Conservation (phyloP, 2,797 vertebrate genomes). For the Poecilia velifera region DNA sequence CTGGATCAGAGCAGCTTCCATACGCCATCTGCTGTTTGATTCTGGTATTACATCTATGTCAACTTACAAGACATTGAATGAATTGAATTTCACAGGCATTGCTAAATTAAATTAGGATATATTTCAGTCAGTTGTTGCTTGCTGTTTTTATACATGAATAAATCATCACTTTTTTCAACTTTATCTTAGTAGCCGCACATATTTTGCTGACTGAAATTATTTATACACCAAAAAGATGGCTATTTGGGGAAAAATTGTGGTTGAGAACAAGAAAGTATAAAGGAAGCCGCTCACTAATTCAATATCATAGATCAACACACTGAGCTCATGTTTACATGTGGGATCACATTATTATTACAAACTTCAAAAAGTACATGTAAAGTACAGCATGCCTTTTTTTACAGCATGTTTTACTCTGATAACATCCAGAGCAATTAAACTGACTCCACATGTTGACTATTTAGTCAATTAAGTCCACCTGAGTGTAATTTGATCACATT, state of each 20-base stretch:
- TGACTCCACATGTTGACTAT: not conserved
- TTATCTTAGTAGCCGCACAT: not conserved
- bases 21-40: slow-evolving; percentile 69
- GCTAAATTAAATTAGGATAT: slow-evolving; percentile 3
- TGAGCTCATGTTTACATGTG: not conserved
- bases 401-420: not conserved
- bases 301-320: not conserved
- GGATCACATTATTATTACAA: not conserved
- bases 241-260: not conserved
- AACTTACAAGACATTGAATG: not conserved
- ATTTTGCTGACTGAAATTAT: not conserved
- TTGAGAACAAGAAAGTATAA: not conserved
- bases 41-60: slow-evolving; percentile 37
- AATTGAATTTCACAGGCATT: slow-evolving; percentile 14
- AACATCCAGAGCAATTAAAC: not conserved
- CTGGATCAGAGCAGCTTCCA: slow-evolving; percentile 22
- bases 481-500: not conserved
- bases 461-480: not conserved
- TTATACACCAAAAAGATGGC: too few relatives aligned
- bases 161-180: not conserved
- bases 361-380: not conserved
- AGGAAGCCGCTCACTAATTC: not conserved
- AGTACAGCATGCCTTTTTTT: not conserved
- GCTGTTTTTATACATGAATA: not conserved
- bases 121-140: not conserved